phyloP scores from a whole-genome alignment of 2,797 vertebrate species.

The Macroramphosus scolopax region DNA sequence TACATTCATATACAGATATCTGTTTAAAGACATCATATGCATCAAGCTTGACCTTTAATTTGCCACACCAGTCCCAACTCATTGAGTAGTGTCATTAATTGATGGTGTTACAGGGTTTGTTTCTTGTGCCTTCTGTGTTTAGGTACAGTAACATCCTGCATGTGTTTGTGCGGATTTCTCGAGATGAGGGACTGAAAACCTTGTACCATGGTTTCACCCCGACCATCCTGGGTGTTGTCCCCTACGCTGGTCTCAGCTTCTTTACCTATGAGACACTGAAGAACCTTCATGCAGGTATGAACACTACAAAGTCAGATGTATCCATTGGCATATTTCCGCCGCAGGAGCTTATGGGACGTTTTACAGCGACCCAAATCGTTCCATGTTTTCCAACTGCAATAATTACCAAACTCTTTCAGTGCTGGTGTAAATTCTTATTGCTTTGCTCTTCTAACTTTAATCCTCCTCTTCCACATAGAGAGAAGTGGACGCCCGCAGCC shows the following conservation, averaged over 20 bases:
- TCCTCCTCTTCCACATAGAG: constrained; percentile 67
- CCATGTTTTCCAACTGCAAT: too few relatives aligned
- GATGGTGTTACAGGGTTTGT: background rate
- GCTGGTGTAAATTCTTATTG: background rate
- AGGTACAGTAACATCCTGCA: constrained; percentile 98
- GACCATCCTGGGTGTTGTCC: constrained; percentile 91
- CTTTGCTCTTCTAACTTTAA: background rate
- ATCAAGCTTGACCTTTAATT: too few relatives aligned
- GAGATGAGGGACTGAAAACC: constrained; percentile 90
- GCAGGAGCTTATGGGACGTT: too few relatives aligned
- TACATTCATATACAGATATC: too few relatives aligned
- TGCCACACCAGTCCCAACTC: too few relatives aligned
- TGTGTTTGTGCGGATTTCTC: constrained; percentile 91
- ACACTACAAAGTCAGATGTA: background rate
- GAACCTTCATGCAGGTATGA: constrained; percentile 87
- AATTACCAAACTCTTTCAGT: too few relatives aligned
- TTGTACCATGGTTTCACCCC: constrained; percentile 92
- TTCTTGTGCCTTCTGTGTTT: background rate
- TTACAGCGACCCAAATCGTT: too few relatives aligned
- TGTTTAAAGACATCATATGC: too few relatives aligned
- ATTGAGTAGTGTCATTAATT: too few relatives aligned
- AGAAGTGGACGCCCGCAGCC: constrained; percentile 83
- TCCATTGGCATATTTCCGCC: too few relatives aligned
- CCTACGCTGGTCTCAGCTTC: constrained; percentile 96
- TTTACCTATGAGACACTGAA: constrained; percentile 96